Evolutionary conservation across 2,797 vertebrate genomes (phyloP).

Genomic region (Paratrypauchen microcephalus): DNA sequence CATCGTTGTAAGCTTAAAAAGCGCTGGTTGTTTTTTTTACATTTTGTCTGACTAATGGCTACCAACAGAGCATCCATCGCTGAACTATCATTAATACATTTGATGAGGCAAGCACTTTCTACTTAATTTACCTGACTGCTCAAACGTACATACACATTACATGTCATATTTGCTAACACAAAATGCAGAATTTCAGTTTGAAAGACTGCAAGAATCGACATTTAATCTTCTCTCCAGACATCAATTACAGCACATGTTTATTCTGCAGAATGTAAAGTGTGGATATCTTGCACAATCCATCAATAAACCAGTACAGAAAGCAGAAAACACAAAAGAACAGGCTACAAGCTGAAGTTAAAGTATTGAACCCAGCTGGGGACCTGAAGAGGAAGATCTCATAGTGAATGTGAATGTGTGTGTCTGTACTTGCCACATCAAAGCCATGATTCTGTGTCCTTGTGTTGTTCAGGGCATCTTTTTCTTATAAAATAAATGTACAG

Average conservation of each 20-base stretch:
- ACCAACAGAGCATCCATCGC: conserved; percentile 50
- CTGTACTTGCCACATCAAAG: conserved; percentile 43
- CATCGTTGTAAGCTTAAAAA: conserved; percentile 63
- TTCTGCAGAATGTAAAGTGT: conserved; percentile 42
- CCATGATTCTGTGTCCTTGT: conserved; percentile 53
- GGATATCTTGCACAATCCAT: conserved; percentile 38
- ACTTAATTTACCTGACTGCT: conserved; percentile 39
- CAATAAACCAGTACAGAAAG: conserved; percentile 52
- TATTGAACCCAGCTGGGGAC: conserved; percentile 59
- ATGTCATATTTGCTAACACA: conserved; percentile 1
- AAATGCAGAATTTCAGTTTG: conserved; percentile 22
- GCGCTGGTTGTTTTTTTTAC: conserved; percentile 64
- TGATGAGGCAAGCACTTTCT: conserved; percentile 59
- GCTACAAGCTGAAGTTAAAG: conserved; percentile 31
- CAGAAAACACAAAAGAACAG: conserved; percentile 49
- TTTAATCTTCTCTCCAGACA: conserved; percentile 47
- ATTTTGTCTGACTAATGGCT: conserved; percentile 71
- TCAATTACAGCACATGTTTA: conserved; percentile 66
- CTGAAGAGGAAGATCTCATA: conserved; percentile 23
- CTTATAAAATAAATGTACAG: conserved; percentile 30
- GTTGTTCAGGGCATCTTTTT: conserved; percentile 47
- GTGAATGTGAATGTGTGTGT: conserved; percentile 21
- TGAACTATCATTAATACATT: conserved; percentile 50
- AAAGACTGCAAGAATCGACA: conserved; percentile 23
- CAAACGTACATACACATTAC: conserved; percentile 16